Percentiles rank a stretch among this genome's conserved stretches.
Evolutionary conservation across 2,888 invertebrate genomes (phyloP).

Genomic region (Caenorhabditis sp.): DNA sequence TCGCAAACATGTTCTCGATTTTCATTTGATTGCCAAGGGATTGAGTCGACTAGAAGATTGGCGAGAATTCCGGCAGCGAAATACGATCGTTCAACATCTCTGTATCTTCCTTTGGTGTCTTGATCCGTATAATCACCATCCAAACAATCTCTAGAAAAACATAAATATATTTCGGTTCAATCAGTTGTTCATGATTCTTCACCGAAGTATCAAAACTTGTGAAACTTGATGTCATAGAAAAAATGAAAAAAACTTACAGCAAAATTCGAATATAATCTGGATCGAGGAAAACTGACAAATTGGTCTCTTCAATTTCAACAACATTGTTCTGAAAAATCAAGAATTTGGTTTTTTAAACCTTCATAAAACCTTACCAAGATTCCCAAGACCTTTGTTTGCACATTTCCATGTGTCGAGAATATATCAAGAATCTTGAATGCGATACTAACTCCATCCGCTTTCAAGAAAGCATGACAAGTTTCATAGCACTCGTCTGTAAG

Average conservation of each 20-base stretch:
- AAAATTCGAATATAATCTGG: constrained; percentile 73
- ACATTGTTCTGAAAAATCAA: constrained; percentile 77
- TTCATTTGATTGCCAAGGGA: constrained; percentile 11
- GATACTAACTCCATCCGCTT: constrained; percentile 78
- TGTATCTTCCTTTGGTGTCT: constrained; percentile 42
- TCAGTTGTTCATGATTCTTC: too few relatives aligned
- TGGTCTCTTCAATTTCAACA: constrained; percentile 78
- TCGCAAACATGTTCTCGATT: constrained; percentile 31
- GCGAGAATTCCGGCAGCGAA: constrained; percentile 75
- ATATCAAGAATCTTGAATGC: constrained; percentile 79
- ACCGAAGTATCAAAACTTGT: too few relatives aligned
- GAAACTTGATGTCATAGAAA: background rate
- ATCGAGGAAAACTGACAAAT: constrained; percentile 75
- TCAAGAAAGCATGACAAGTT: constrained; percentile 79
- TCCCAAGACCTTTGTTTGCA: constrained; percentile 82
- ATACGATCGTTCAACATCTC: constrained; percentile 79
- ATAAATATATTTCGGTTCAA: too few relatives aligned
- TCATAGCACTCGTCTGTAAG: constrained; percentile 81
- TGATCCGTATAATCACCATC: constrained; percentile 38
- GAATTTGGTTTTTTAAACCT: background rate
- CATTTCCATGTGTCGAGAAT: constrained; percentile 75
- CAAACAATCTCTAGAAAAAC: constrained; percentile 40
- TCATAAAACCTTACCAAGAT: constrained; percentile 74
- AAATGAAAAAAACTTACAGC: constrained; percentile 27
- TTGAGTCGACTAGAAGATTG: constrained; percentile 35